These are phyloP conservation scores for Dendronephthya gigantea DNA, from an alignment of 64 coral and sea anemone species.

Conservation along the genomic window DNA sequence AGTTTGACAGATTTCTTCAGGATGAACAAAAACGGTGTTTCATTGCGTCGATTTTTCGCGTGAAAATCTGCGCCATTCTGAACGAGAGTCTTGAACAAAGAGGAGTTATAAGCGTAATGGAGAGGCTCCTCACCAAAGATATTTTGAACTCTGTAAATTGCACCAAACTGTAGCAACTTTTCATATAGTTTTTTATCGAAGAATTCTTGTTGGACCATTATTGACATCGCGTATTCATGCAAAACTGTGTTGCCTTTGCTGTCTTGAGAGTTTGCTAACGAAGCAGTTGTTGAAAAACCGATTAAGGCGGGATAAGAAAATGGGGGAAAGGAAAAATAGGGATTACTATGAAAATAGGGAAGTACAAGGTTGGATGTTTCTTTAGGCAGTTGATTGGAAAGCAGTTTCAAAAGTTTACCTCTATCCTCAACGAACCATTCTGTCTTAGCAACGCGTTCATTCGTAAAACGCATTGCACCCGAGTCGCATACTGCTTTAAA, in stretches of 20 bases:
- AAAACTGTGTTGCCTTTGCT: background rate
- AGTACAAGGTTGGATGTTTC: too few relatives aligned
- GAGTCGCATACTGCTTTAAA: background rate
- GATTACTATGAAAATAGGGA: too few relatives aligned
- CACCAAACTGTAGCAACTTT: too few relatives aligned
- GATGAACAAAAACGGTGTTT: background rate
- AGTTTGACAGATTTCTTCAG: background rate
- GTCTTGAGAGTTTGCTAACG: background rate
- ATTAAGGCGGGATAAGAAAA: too few relatives aligned
- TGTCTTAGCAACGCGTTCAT: background rate
- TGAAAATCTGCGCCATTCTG: background rate
- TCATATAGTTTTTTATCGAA: too few relatives aligned
- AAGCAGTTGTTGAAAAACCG: too few relatives aligned
- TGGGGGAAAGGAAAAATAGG: too few relatives aligned
- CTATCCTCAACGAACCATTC: background rate
- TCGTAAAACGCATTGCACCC: background rate
- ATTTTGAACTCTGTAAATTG: background rate
- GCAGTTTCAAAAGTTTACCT: background rate
- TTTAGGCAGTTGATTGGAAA: background rate
- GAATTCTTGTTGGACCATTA: too few relatives aligned
- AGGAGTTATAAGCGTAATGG: background rate
- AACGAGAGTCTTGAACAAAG: background rate
- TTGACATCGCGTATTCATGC: background rate
- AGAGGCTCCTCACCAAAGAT: background rate
- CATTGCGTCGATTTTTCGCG: background rate